Conservation (phyloP, 1,140 invertebrate genomes). For the Aphidius gifuensis region DNA sequence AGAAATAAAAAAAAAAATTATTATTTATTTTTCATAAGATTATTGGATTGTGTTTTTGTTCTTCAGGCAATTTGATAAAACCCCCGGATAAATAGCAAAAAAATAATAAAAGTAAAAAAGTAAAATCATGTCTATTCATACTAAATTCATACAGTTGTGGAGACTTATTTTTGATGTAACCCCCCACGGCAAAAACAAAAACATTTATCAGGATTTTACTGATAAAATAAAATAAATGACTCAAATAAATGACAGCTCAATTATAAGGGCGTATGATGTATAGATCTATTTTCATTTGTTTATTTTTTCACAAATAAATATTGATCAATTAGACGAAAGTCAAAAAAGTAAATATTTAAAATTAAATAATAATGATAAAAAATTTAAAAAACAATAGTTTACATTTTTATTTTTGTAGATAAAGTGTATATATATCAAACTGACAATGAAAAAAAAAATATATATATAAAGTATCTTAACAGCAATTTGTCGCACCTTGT, state of each 20-base stretch:
- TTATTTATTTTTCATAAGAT: not conserved
- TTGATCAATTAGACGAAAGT: no score
- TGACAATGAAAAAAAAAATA: not conserved
- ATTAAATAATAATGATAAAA: no score
- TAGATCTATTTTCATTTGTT: conserved; percentile 5
- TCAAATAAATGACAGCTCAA: conserved; percentile 21
- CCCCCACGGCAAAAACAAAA: conserved; percentile 15
- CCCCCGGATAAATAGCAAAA: not conserved
- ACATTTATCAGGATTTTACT: conserved; percentile 25
- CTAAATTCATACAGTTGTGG: not conserved
- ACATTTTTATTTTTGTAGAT: no score
- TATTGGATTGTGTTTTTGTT: conserved; percentile 15
- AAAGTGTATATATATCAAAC: no score
- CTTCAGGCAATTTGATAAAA: not conserved
- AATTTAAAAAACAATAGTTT: no score
- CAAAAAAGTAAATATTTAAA: no score
- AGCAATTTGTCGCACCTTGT: conserved; percentile 20
- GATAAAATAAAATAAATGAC: conserved; percentile 23
- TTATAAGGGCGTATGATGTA: conserved; percentile 24
- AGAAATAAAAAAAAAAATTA: conserved; percentile 16
- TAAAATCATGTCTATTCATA: not conserved
- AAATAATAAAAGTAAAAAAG: not conserved
- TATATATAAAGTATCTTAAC: conserved; percentile 7
- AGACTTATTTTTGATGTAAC: not conserved
- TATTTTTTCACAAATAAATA: no score